phyloP scores from a whole-genome alignment of 2,113 vertebrate genomes.

The Petromus typicus region DNA sequence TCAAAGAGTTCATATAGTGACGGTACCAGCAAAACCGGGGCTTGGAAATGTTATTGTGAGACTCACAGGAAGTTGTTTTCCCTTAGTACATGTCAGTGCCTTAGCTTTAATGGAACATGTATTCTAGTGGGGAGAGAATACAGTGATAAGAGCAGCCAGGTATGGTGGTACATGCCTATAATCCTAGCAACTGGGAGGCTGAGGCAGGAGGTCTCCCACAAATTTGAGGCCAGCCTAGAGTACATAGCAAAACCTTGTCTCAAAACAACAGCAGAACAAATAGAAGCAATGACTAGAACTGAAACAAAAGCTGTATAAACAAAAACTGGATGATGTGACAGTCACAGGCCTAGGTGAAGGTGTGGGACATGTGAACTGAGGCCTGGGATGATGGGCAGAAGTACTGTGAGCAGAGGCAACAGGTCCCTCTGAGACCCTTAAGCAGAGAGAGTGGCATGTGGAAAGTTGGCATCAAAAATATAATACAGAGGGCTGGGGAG shows the following conservation, averaged over 20 bases:
- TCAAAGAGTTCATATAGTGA: neutral
- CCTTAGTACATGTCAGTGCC: neutral
- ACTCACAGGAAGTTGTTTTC: neutral
- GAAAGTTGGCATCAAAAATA: neutral
- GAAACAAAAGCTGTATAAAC: neutral
- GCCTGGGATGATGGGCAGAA: neutral
- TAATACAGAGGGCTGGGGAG: too few relatives aligned
- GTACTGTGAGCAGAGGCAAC: neutral
- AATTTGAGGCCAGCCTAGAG: too few relatives aligned
- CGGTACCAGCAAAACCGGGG: neutral
- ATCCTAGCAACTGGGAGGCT: too few relatives aligned
- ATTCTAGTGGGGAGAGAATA: neutral
- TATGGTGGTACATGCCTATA: too few relatives aligned
- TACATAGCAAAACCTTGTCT: too few relatives aligned
- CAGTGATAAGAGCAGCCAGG: neutral
- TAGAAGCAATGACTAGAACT: neutral
- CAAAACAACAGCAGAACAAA: neutral
- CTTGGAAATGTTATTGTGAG: neutral
- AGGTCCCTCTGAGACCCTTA: neutral
- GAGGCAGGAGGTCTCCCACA: too few relatives aligned
- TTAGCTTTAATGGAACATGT: neutral
- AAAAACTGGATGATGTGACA: neutral
- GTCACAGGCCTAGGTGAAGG: neutral
- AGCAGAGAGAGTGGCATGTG: neutral
- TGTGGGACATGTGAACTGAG: neutral